Percentiles rank a stretch among this genome's conserved stretches.
These are phyloP conservation scores for Pempheris klunzingeri DNA, from an alignment of 2,797 vertebrate species.

Conservation along the genomic window DNA sequence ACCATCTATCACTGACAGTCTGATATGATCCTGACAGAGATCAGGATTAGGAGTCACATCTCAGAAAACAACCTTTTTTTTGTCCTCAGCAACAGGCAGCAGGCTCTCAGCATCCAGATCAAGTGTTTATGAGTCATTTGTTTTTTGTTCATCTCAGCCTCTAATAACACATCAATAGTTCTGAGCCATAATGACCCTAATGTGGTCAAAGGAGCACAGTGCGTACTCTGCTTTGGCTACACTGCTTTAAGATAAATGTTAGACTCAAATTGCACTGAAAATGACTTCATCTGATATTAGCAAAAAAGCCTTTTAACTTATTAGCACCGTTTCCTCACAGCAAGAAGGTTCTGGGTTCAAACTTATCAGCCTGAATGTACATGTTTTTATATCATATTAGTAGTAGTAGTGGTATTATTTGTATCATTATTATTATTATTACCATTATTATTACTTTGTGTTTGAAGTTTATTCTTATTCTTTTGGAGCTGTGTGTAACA, in stretches of 20 bases:
- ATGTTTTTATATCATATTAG: no score
- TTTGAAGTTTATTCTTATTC: no score
- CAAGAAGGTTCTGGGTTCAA: no score
- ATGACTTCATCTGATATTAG: neutral
- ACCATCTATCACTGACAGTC: slow-evolving; percentile 9
- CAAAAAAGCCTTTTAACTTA: neutral
- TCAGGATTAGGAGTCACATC: slow-evolving; percentile 54
- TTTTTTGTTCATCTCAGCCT: slow-evolving; percentile 65
- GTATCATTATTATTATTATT: no score
- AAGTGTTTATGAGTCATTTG: slow-evolving; percentile 72
- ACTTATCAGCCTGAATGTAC: no score
- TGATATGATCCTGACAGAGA: slow-evolving; percentile 29
- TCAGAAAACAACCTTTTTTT: slow-evolving; percentile 38
- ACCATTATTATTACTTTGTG: no score
- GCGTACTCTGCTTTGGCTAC: neutral
- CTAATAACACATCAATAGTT: slow-evolving; percentile 74
- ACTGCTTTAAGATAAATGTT: slow-evolving; percentile 5
- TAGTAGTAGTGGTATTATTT: no score
- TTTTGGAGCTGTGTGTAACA: no score
- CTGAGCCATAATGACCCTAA: slow-evolving; percentile 59
- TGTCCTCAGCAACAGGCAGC: slow-evolving; percentile 31
- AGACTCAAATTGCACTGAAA: neutral
- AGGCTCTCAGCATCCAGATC: slow-evolving; percentile 52
- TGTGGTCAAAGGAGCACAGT: slow-evolving; percentile 45
- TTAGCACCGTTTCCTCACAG: no score